Percentiles rank a stretch among this genome's conserved stretches.
Evolutionary conservation across 2,888 invertebrate species (phyloP).

Genomic region (Lumbricus terrestris): DNA sequence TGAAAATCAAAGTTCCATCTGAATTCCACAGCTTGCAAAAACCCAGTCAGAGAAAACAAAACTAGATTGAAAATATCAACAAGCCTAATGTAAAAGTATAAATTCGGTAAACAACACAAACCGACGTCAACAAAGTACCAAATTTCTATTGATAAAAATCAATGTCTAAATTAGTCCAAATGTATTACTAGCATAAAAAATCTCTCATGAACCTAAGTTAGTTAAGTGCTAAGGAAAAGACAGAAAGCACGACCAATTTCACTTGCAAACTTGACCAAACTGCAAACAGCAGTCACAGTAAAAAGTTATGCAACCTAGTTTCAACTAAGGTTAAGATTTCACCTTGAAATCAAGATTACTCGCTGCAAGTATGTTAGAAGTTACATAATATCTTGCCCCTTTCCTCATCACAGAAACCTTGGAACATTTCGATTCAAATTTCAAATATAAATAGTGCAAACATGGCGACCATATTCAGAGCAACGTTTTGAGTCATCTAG

Average conservation of each 20-base stretch:
- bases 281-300: background rate
- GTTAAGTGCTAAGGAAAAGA: background rate
- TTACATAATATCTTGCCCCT: background rate
- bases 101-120: background rate
- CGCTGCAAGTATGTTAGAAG: background rate
- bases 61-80: constrained; percentile 3
- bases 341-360: background rate
- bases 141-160: background rate
- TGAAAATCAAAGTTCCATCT: background rate
- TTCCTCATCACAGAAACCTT: background rate
- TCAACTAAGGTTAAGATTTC: background rate
- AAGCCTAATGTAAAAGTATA: background rate
- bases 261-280: background rate
- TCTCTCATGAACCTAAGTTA: background rate
- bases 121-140: background rate
- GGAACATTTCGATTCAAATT: background rate
- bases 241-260: background rate
- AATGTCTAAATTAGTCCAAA: background rate
- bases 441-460: background rate
- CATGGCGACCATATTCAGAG: background rate
- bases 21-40: background rate
- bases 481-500: background rate
- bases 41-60: background rate
- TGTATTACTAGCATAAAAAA: background rate
- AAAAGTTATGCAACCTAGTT: background rate